A percentile compares a stretch with the other conserved stretches of the same genome.
phyloP scores from a whole-genome alignment of 2,797 vertebrate species.

The Vespertilio murinus region DNA sequence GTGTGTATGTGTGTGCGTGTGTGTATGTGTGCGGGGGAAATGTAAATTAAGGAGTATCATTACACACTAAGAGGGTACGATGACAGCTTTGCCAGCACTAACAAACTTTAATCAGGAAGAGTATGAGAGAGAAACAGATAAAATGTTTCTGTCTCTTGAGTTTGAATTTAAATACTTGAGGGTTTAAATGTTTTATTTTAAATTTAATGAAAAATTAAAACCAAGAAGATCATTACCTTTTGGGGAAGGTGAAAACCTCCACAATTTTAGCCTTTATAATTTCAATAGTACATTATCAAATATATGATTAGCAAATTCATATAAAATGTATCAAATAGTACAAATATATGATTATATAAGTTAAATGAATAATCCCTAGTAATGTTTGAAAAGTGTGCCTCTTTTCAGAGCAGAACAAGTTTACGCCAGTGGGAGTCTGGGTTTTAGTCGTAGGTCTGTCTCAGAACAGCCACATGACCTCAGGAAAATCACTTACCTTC shows the following conservation, averaged over 20 bases:
- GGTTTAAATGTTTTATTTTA: constrained; percentile 51
- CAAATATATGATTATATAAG: background rate
- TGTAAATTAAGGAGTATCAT: background rate
- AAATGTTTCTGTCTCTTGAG: background rate
- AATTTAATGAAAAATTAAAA: constrained; percentile 60
- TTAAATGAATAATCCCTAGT: background rate
- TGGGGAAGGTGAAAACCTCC: background rate
- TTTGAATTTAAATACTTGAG: constrained; percentile 10
- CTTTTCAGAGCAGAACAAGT: background rate
- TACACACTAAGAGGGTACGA: background rate
- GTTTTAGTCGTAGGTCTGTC: background rate
- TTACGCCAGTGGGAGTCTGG: background rate
- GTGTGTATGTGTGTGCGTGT: too few species aligned
- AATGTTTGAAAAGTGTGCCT: background rate
- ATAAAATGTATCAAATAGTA: background rate
- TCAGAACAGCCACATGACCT: background rate
- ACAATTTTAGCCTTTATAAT: constrained; percentile 37
- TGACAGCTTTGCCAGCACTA: background rate
- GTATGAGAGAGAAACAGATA: background rate
- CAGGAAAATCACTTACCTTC: background rate
- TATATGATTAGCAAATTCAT: background rate
- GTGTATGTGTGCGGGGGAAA: background rate
- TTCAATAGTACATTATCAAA: constrained; percentile 35
- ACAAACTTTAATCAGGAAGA: background rate
- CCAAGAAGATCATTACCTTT: constrained; percentile 7